phyloP scores from a whole-genome alignment of 2,113 vertebrate genomes.

The Nothocercus julius region DNA sequence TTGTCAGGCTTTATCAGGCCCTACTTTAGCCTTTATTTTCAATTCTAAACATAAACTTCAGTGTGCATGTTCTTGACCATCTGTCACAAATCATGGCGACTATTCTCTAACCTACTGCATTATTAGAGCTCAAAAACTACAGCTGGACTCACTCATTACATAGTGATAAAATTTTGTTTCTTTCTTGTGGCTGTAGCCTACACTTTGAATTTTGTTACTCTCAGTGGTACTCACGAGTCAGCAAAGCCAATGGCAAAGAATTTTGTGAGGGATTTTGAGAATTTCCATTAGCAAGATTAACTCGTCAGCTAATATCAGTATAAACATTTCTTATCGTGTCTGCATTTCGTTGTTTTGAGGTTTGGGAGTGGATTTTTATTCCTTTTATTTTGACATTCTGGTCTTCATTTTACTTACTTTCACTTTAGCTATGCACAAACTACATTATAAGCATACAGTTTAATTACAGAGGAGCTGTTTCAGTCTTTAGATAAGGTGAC shows the following conservation, averaged over 20 bases:
- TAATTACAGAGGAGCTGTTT: not conserved
- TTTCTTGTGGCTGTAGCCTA: not conserved
- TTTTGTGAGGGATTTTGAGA: not conserved
- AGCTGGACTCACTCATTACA: not conserved
- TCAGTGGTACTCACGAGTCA: not conserved
- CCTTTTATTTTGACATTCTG: not conserved
- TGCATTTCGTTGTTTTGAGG: not conserved
- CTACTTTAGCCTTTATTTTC: not conserved
- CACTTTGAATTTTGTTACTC: not conserved
- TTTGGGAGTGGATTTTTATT: not conserved
- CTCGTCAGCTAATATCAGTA: not conserved
- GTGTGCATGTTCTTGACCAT: not conserved
- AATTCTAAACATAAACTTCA: not conserved
- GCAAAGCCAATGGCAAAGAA: not conserved
- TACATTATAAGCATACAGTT: fast-evolving
- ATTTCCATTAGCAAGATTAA: not conserved
- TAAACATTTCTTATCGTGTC: not conserved
- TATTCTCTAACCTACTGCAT: not conserved
- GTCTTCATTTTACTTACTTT: not conserved
- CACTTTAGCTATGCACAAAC: not conserved
- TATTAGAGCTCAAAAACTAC: not conserved
- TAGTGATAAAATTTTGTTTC: not conserved
- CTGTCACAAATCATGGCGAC: not conserved
- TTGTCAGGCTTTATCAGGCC: not conserved
- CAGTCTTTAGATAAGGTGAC: not conserved